Base-by-base conservation (phyloP, 2,113 vertebrate species). In the Oreocharis arfaki region DNA sequence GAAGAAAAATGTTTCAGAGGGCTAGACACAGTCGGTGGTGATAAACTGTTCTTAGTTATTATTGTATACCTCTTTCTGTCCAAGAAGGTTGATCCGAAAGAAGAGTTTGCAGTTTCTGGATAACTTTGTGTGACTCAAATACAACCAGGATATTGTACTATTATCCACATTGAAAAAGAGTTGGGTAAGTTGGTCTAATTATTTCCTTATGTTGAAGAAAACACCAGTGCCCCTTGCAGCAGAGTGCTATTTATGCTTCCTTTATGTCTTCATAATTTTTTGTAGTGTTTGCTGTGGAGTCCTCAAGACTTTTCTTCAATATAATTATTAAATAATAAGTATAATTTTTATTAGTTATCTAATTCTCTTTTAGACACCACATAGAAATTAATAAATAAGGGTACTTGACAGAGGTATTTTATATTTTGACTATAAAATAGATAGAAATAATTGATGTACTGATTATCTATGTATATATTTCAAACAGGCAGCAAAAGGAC, bases 391-490 rank as follows among this genome's bases (percentile, higher is more conserved):
- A 84, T 57, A 68, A 93, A 60, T 61, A 67, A 56, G 30, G 7
- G 11, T 64, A 27, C 12, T 69, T 91, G 52, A 60, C 49, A 68
- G 68, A 82, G 37, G 50, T 23, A 41, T 55, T 75, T 89, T 75
- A n/a, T 5, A 75, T 70, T 94, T 74, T 75, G 16, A 44, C 18
- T 49, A 11, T 18, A 44, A 90, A 80, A 89, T 35, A 70, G 16
- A 33, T 41, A 74, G 28, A 71, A 92, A 61, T 73, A 78, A 81
- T 73, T 21, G 2, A 82, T 73, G 41, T 73, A 47, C n/a, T 71
- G n/a, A 53, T 89, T 71, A 82, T 87, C 92, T 90, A 84, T 81
- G 89, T 87, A 27, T 82, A 41, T 64, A 39, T 89, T 87, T 85
- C 21, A 73, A 81, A 53, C 14, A 53, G 46, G 41, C 65, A 93